A percentile compares a stretch with the other conserved stretches of the same genome.
phyloP scores from a whole-genome alignment of 2,888 invertebrate genomes.

The Parnassius smintheus region DNA sequence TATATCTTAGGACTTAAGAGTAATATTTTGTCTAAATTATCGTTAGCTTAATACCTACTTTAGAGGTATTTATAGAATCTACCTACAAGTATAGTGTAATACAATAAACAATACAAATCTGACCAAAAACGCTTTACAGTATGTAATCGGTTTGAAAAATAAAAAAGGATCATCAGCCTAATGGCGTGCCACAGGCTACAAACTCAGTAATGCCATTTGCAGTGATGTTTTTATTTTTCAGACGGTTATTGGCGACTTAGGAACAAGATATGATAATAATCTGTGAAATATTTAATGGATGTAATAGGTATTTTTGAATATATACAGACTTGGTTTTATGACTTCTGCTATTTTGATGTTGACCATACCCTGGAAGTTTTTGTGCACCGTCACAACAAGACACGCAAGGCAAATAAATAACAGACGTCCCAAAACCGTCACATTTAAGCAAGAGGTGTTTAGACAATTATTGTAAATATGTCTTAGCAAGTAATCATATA shows the following conservation, averaged over 20 bases:
- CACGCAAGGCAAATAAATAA: not conserved
- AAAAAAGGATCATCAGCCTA: not conserved
- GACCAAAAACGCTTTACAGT: constrained; percentile 43
- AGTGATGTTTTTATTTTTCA: constrained; percentile 13
- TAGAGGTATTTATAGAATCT: constrained; percentile 22
- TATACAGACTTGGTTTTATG: constrained; percentile 4
- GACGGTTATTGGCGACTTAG: constrained; percentile 26
- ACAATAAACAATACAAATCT: constrained; percentile 31
- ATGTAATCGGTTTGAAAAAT: constrained; percentile 29
- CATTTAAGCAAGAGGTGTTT: constrained; percentile 12
- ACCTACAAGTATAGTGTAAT: constrained; percentile 33
- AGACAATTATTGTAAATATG: constrained; percentile 27
- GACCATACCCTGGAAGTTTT: no score
- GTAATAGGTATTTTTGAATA: constrained; percentile 15
- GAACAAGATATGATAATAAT: constrained; percentile 25
- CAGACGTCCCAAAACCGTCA: constrained; percentile 4
- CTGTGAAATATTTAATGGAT: constrained; percentile 21
- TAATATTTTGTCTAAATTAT: constrained; percentile 10
- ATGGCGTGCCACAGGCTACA: constrained; percentile 6
- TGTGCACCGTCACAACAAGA: no score
- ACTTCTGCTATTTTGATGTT: constrained; percentile 13
- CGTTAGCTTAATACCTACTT: constrained; percentile 2
- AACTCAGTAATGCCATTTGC: constrained; percentile 10
- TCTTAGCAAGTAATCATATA: not conserved
- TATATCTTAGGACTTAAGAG: not conserved